phyloP scores from a whole-genome alignment of 2,888 invertebrate genomes.

The Hoplodrina ambigua region DNA sequence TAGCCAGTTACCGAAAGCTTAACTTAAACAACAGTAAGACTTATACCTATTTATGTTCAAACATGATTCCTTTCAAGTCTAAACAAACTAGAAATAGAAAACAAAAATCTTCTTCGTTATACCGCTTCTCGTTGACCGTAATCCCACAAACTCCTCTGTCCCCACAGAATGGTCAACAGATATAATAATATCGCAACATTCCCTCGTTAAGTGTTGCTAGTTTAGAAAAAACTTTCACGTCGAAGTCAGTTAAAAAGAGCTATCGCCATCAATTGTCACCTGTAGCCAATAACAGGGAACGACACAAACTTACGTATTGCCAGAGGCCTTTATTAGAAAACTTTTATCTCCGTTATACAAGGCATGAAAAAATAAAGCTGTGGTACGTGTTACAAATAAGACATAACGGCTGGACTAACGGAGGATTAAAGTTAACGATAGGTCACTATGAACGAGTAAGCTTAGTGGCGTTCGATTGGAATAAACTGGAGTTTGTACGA shows the following conservation, averaged over 20 bases:
- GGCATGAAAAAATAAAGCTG: constrained; percentile 86
- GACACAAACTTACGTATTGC: constrained; percentile 82
- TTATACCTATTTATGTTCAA: constrained; percentile 18
- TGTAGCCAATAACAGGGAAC: constrained; percentile 85
- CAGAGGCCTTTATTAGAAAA: constrained; percentile 89
- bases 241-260: constrained; percentile 86
- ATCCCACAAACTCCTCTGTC: constrained; percentile 27
- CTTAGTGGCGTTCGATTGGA: constrained; percentile 55
- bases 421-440: constrained; percentile 65
- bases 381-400: constrained; percentile 87
- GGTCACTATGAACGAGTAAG: constrained; percentile 51
- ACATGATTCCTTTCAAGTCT: constrained; percentile 11
- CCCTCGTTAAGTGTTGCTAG: constrained; percentile 66
- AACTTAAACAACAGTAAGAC: not conserved
- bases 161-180: constrained; percentile 27
- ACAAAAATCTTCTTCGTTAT: constrained; percentile 13
- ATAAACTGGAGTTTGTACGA: constrained; percentile 55
- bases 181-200: constrained; percentile 62
- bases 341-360: constrained; percentile 79
- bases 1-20: not conserved
- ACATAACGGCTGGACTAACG: constrained; percentile 79
- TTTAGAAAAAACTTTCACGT: constrained; percentile 69
- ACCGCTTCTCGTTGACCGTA: constrained; percentile 13
- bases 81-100: constrained; percentile 24
- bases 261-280: constrained; percentile 89